Evolutionary conservation across 2,797 vertebrate species (phyloP).

Genomic region (Hippopotamyrus pictus): DNA sequence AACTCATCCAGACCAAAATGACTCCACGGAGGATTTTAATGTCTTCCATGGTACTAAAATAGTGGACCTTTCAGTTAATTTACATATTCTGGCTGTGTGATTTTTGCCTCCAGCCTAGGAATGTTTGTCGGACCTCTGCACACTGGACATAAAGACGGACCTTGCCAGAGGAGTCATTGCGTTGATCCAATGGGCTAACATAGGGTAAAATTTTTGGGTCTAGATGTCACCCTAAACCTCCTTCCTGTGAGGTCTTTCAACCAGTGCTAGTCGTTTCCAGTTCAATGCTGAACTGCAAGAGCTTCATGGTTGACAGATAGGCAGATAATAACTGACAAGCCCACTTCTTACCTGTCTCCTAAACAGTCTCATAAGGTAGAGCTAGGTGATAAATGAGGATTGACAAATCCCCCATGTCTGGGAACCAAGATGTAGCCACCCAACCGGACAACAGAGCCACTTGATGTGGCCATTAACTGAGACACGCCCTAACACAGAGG

Average conservation of each 20-base stretch:
- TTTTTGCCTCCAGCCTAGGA: neutral
- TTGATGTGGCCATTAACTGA: neutral
- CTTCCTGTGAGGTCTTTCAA: neutral
- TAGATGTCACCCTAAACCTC: neutral
- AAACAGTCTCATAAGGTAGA: neutral
- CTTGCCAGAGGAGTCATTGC: neutral
- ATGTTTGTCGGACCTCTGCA: neutral
- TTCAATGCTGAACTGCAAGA: neutral
- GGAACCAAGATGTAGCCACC: neutral
- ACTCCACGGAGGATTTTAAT: neutral
- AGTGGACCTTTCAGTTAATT: neutral
- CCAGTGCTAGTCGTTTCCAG: neutral
- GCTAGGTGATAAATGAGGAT: neutral
- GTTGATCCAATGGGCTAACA: neutral
- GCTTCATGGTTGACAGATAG: neutral
- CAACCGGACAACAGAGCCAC: neutral
- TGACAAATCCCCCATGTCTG: neutral
- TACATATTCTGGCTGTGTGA: neutral
- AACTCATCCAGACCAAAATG: neutral
- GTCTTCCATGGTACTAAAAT: neutral
- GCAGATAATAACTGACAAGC: neutral
- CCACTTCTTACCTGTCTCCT: neutral
- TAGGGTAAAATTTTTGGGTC: neutral
- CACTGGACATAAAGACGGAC: neutral
- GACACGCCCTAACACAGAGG: neutral